Conservation (phyloP, 2,797 vertebrate genomes). For the Liasis olivaceus region DNA sequence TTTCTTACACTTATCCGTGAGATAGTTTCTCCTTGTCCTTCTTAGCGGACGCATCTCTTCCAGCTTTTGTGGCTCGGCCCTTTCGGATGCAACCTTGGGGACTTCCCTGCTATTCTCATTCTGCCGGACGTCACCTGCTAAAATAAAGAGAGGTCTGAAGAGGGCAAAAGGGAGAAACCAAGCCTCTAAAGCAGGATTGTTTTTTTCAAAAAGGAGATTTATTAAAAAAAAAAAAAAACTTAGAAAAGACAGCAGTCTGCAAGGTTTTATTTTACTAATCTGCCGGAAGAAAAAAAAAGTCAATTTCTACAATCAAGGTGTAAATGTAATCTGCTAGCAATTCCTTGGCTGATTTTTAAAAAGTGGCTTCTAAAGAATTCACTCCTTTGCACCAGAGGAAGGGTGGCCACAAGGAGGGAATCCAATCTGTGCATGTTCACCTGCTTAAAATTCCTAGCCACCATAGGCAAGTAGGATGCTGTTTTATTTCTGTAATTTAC, state of each 20-base stretch:
- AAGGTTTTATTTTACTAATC: background rate
- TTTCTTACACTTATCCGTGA: constrained; percentile 7
- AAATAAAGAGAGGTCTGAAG: background rate
- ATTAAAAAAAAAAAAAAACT: background rate
- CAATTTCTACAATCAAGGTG: background rate
- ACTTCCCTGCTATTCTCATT: background rate
- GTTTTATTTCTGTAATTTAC: no score
- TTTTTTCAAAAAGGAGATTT: background rate
- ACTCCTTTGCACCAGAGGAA: no score
- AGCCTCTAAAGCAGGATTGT: background rate
- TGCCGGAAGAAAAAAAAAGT: background rate
- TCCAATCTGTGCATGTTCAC: background rate
- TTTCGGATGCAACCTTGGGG: background rate
- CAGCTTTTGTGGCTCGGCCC: background rate
- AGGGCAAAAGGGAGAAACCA: background rate
- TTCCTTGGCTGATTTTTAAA: no score
- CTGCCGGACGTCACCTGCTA: background rate
- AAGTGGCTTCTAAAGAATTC: no score
- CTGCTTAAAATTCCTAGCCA: background rate
- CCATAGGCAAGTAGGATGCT: background rate
- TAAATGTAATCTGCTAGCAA: background rate
- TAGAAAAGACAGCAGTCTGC: background rate
- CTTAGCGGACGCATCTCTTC: background rate
- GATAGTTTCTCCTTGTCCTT: background rate
- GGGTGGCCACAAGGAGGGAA: background rate